Evolutionary conservation across 2,113 vertebrate genomes (phyloP), one percentile per base, ranked within the genome.

Genomic region (Trachemys scripta): DNA sequence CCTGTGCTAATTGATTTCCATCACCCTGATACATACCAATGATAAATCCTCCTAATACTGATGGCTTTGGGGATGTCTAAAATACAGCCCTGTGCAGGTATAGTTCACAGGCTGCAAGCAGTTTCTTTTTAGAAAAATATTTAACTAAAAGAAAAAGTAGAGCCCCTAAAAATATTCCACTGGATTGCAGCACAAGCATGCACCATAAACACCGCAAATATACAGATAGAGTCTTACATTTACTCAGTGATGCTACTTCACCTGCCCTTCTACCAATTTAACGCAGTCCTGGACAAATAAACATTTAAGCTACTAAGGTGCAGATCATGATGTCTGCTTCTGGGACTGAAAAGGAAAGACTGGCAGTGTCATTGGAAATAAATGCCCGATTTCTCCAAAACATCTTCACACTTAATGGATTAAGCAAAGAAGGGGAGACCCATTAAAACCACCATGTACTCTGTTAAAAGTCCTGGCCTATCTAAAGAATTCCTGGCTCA

Each of bases 131-230:
- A 35, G 35, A 69, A 69, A 65, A 76, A 45, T 27, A 76, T 45
- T 27, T 76, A 22, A 76, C 38, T 22, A 11, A 45, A 76, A 45
- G 49, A 79, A 38, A 65, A 65, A 91, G 24, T 42, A 82, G 86
- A 84, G 56, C n/a, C 76, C 84, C 38, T 82, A 53, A 91, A 86
- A 29, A 14, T 25, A 45, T 38, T 82, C 24, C 81, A 29, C n/a
- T 57, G 38, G 54, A 19, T 42, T 57, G 14, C 81, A 82, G 81
- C 54, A 56, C 35, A 31, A 45, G 38, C n/a, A 53, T 31, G 24
- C 14, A 17, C 56, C n/a, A 1, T n/a, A 57, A 80, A 16, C 24
- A 54, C 1, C 0, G 24, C 11, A 3, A 3, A 17, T 19, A 50
- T 51, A 72, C 54, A 87, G 62, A 65, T 14, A n/a, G 31, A 38